Conservation (phyloP, 1,140 invertebrate genomes). For the Musca domestica region DNA sequence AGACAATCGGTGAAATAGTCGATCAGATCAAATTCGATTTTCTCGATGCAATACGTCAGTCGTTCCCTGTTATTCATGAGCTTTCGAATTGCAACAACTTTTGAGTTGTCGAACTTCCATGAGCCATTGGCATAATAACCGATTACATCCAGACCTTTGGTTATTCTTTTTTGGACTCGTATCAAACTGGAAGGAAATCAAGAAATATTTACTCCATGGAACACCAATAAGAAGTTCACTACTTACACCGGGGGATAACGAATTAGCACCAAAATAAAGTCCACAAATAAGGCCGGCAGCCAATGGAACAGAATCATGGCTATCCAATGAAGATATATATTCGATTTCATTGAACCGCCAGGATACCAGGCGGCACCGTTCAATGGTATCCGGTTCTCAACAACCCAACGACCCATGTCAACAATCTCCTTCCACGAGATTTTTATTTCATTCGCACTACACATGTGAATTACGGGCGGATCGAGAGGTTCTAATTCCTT, state of each 20-base stretch:
- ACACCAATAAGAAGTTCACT: slow-evolving; percentile 39
- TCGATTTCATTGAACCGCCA: slow-evolving; percentile 83
- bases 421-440: slow-evolving; percentile 81
- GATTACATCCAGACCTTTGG: slow-evolving; percentile 79
- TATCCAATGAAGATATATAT: slow-evolving; percentile 71
- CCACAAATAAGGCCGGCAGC: slow-evolving; percentile 79
- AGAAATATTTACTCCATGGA: neutral
- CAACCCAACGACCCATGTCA: slow-evolving; percentile 74
- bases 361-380: slow-evolving; percentile 84
- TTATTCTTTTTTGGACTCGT: slow-evolving; percentile 73
- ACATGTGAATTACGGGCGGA: slow-evolving; percentile 64
- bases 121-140: slow-evolving; percentile 83
- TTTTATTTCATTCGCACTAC: slow-evolving; percentile 76
- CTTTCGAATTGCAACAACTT: slow-evolving; percentile 56
- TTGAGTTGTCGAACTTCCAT: slow-evolving; percentile 72
- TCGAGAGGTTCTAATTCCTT: neutral
- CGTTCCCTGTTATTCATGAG: slow-evolving; percentile 66
- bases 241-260: slow-evolving; percentile 82
- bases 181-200: slow-evolving; percentile 60
- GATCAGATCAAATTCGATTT: slow-evolving; percentile 67
- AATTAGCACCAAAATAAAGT: slow-evolving; percentile 69
- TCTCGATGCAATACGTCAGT: slow-evolving; percentile 67
- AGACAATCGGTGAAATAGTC: slow-evolving; percentile 74
- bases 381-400: slow-evolving; percentile 69
- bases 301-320: slow-evolving; percentile 81